Evolutionary conservation across 2,113 vertebrate species (phyloP).

Genomic region (Danionella cerebrum): DNA sequence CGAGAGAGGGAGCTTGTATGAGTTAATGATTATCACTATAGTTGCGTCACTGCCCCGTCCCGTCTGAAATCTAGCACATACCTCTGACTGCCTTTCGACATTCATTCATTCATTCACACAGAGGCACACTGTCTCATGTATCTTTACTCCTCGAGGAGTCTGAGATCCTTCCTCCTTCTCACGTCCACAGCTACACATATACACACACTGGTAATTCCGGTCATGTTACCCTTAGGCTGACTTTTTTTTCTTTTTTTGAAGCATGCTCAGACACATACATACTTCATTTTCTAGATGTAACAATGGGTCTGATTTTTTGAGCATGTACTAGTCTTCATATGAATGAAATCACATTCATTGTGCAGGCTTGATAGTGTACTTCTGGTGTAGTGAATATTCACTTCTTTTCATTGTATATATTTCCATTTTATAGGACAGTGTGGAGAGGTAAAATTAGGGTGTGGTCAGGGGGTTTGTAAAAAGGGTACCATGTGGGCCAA

Average conservation of each 20-base stretch:
- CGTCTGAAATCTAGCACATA: neutral
- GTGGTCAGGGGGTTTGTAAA: too few species aligned
- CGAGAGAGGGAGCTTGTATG: neutral
- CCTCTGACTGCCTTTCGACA: neutral
- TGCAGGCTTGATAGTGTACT: too few species aligned
- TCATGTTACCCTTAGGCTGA: conserved; percentile 11
- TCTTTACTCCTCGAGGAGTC: neutral
- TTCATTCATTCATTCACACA: neutral
- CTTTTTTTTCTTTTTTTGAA: neutral
- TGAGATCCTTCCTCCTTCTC: neutral
- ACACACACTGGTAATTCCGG: conserved; percentile 20
- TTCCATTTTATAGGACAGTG: too few species aligned
- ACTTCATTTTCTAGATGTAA: neutral
- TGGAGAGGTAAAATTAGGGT: too few species aligned
- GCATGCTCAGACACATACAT: neutral
- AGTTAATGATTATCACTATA: conserved; percentile 3
- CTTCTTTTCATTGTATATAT: too few species aligned
- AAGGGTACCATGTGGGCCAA: too few species aligned
- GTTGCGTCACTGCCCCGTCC: conserved; percentile 1
- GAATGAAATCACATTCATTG: too few species aligned
- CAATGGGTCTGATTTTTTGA: too few species aligned
- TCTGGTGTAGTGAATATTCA: too few species aligned
- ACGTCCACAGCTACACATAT: neutral
- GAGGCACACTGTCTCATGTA: neutral
- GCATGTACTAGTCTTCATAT: too few species aligned